Conservation (phyloP, 2,797 vertebrate species). For the Gambusia yucatana region DNA sequence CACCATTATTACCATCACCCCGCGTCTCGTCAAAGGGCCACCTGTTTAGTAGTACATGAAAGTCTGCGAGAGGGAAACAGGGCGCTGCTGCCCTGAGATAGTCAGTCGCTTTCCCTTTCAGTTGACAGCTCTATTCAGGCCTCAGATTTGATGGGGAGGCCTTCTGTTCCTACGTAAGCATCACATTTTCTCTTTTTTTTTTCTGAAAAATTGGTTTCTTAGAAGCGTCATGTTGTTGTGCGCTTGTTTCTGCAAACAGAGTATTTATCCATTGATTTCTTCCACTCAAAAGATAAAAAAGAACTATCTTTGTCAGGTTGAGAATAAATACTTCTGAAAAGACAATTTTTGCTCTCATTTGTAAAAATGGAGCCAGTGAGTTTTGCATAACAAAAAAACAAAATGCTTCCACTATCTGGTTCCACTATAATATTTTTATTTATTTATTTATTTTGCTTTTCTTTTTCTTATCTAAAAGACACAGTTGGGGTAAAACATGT, state of each 20-base stretch:
- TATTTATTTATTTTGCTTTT: not conserved
- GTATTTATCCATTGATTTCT: constrained; percentile 8
- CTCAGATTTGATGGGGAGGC: constrained; percentile 25
- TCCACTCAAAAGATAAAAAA: not conserved
- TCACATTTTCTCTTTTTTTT: constrained; percentile 30
- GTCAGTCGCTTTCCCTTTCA: constrained; percentile 24
- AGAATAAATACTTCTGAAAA: not conserved
- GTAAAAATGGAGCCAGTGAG: not conserved
- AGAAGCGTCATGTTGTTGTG: constrained; percentile 1
- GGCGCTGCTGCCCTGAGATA: constrained; percentile 42
- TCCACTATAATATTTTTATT: not conserved
- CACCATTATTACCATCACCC: constrained; percentile 64
- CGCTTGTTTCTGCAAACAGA: constrained; percentile 7
- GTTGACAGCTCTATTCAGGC: constrained; percentile 59
- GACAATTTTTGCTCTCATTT: not conserved
- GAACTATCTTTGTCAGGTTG: not conserved
- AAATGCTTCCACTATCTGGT: not conserved
- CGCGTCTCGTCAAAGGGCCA: constrained; percentile 68
- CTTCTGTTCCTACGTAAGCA: constrained; percentile 41
- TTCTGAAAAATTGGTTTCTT: constrained; percentile 20
- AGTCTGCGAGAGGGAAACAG: constrained; percentile 46
- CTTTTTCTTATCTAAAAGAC: not conserved
- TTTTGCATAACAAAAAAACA: not conserved
- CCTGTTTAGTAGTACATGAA: constrained; percentile 72
- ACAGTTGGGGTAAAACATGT: not conserved